A percentile compares a stretch with the other conserved stretches of the same genome.
Evolutionary conservation across 2,888 invertebrate species (phyloP).

Genomic region (Timema podura): DNA sequence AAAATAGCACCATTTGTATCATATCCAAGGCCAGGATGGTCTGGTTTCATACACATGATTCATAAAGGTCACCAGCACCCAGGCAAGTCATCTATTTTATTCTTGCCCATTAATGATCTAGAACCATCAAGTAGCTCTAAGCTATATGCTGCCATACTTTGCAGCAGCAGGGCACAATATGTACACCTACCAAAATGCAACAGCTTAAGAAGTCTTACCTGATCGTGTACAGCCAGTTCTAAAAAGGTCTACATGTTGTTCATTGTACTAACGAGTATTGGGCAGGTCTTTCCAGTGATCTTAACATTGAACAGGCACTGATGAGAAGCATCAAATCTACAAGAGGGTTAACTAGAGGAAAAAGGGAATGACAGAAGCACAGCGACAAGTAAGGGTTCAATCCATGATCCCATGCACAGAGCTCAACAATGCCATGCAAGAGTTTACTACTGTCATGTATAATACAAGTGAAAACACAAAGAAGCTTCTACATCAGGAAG

Average conservation of each 20-base stretch:
- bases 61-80: no score
- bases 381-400: neutral
- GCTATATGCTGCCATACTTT: neutral
- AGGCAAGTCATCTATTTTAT: no score
- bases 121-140: no score
- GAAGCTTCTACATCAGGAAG: neutral
- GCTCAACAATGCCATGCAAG: neutral
- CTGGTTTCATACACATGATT: no score
- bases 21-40: no score
- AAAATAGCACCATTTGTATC: no score
- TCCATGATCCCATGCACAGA: neutral
- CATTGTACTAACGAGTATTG: conserved; percentile 5
- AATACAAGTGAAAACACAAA: neutral
- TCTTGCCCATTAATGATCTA: no score
- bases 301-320: conserved; percentile 2
- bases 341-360: neutral
- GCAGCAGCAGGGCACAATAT: neutral
- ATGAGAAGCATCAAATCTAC: neutral
- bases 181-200: neutral
- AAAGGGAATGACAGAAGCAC: neutral
- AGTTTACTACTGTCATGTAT: neutral
- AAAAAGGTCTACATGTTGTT: neutral
- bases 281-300: neutral
- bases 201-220: conserved; percentile 2
- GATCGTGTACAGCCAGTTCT: neutral